Evolutionary conservation across 2,888 invertebrate genomes (phyloP).

Genomic region (Tethea ocularis): DNA sequence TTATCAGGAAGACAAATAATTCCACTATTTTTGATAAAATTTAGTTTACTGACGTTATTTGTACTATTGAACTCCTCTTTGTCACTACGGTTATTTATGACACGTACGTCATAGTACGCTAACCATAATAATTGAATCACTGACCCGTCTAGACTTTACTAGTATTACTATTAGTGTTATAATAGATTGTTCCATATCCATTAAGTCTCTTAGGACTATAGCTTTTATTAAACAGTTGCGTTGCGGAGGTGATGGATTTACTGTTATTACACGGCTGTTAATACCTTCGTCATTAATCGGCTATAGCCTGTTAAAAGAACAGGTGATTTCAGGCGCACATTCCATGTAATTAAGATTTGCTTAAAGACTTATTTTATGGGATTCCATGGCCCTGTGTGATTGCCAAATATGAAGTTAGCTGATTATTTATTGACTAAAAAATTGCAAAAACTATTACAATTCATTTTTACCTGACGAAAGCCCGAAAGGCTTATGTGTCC

Average conservation of each 20-base stretch:
- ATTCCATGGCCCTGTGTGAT: no score
- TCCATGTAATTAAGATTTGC: no score
- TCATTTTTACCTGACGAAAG: no score
- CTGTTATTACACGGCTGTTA: background rate
- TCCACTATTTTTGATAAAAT: background rate
- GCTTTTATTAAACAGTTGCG: background rate
- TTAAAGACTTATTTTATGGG: background rate
- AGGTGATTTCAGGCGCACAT: background rate
- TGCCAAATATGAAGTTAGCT: no score
- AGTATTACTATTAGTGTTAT: background rate
- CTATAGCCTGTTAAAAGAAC: background rate
- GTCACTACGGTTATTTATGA: background rate
- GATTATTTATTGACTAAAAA: no score
- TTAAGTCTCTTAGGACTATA: background rate
- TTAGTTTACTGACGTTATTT: background rate
- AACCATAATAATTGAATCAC: background rate
- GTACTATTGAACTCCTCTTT: background rate
- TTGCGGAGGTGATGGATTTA: background rate
- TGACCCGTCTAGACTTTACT: background rate
- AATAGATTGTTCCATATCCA: background rate
- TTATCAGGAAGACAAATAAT: no score
- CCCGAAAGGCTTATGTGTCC: no score
- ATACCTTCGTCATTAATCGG: background rate
- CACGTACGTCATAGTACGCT: background rate
- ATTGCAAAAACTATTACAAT: no score